Base-by-base conservation (phyloP, 2,797 vertebrate species). In the Phrynocephalus vlangalii region DNA sequence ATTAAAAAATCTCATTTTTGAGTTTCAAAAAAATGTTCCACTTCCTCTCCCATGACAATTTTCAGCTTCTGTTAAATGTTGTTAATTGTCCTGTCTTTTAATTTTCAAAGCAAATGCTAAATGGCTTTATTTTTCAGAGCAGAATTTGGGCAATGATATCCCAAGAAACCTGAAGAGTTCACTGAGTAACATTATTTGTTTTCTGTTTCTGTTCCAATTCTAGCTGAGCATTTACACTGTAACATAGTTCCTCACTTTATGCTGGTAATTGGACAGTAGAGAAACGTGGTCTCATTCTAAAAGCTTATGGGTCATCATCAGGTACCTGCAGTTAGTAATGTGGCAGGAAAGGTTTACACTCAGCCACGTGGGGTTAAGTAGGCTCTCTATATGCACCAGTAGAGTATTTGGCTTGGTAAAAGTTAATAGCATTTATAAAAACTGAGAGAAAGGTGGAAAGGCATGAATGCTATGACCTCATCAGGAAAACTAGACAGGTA, bases 341-440 rank as follows among this genome's bases (percentile, higher is more conserved):
- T 66, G 70, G n/a, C 68, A 22, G 13, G 1, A 79, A 84, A 67
- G 13, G 15, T 82, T 86, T 33, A 6, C 30, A 38, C 48, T 52
- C 80, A 88, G 22, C 22, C 6, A 11, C 13, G 13, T 68, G 24
- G 76, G 84, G 82, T 80, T 90, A 90, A 87, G 70, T 71, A 89
- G 85, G 56, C 76, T 86, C n/a, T 83, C 76, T 82, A 80, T 88
- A 88, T 88, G 87, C 81, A 88, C 66, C 67, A 72, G 76, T 63
- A 71, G 50, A 84, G 52, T 88, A 72, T 88, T 88, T 84, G 78
- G 68, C 77, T 88, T 88, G 77, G 84, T 88, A 88, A 84, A 88
- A 88, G 87, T 84, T 88, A 88, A 84, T 84, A 84, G 82, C 87
- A 84, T 88, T 88, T 88, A 79, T 88, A 80, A 88, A 84, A 84